Conservation (phyloP, 2,113 vertebrate genomes). For the Actinemys pallida region DNA sequence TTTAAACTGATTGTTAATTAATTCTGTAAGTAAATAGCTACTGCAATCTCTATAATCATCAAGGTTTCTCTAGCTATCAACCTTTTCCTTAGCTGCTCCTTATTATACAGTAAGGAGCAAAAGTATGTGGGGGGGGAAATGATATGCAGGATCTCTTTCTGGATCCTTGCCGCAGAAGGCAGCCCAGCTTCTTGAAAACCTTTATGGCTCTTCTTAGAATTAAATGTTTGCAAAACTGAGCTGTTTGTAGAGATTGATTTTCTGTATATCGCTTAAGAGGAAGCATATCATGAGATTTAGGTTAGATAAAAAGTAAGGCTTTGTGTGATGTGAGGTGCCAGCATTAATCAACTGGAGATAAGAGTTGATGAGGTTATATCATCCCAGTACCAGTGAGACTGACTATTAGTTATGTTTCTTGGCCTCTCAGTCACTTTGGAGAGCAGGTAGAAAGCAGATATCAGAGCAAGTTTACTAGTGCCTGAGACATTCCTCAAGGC, state of each 20-base stretch:
- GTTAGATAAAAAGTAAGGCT: constrained; percentile 48
- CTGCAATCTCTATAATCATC: constrained; percentile 33
- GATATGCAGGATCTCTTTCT: not conserved
- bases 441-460: constrained; percentile 29
- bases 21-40: constrained; percentile 55
- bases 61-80: constrained; percentile 49
- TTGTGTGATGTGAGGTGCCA: constrained; percentile 45
- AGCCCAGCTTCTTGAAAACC: not conserved
- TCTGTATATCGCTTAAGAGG: constrained; percentile 34
- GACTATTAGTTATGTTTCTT: constrained; percentile 18
- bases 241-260: constrained; percentile 61
- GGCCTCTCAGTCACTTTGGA: constrained; percentile 45
- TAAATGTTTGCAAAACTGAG: constrained; percentile 15
- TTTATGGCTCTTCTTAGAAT: constrained; percentile 1
- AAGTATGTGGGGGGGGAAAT: constrained; percentile 13
- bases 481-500: constrained; percentile 40
- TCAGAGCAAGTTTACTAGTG: constrained; percentile 37
- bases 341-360: constrained; percentile 60
- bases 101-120: not conserved
- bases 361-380: constrained; percentile 59
- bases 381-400: not conserved
- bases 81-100: constrained; percentile 22
- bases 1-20: constrained; percentile 55
- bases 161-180: not conserved
- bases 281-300: constrained; percentile 51